These are phyloP conservation scores for Triplophysa rosa DNA, from an alignment of 2,113 vertebrate species.

Conservation along the genomic window DNA sequence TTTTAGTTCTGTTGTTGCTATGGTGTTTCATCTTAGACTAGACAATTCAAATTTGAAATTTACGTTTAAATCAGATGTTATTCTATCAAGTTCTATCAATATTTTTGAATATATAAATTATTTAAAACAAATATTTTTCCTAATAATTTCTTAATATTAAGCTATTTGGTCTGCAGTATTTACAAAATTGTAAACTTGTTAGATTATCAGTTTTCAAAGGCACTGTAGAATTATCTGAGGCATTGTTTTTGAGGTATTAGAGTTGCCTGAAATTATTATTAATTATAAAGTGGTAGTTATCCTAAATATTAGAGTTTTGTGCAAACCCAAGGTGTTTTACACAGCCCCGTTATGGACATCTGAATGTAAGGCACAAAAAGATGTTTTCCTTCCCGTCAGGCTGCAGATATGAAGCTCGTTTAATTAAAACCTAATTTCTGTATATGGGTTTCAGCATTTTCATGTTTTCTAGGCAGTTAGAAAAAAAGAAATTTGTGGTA, in stretches of 20 bases:
- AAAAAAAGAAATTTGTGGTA: not conserved
- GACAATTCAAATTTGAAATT: not conserved
- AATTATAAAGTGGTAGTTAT: too few species aligned
- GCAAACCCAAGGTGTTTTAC: too few species aligned
- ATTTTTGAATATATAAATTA: too few species aligned
- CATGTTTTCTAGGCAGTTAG: not conserved
- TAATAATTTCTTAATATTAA: too few species aligned
- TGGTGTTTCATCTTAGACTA: not conserved
- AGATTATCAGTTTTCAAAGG: not conserved
- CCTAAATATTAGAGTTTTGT: too few species aligned
- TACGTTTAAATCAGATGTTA: not conserved
- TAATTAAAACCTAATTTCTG: not conserved
- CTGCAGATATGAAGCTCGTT: not conserved
- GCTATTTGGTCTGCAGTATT: too few species aligned
- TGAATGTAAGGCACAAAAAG: too few species aligned
- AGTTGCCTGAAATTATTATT: too few species aligned
- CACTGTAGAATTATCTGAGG: not conserved
- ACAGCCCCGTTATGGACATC: too few species aligned
- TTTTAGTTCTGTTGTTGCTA: slow-evolving; percentile 15
- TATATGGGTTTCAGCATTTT: not conserved
- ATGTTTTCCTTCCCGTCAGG: not conserved
- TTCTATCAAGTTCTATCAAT: too few species aligned
- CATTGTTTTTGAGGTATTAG: not conserved
- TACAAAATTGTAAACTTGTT: not conserved
- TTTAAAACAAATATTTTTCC: too few species aligned